Conservation (phyloP, 2,888 invertebrate genomes). For the Dolichopus griseipennis region DNA sequence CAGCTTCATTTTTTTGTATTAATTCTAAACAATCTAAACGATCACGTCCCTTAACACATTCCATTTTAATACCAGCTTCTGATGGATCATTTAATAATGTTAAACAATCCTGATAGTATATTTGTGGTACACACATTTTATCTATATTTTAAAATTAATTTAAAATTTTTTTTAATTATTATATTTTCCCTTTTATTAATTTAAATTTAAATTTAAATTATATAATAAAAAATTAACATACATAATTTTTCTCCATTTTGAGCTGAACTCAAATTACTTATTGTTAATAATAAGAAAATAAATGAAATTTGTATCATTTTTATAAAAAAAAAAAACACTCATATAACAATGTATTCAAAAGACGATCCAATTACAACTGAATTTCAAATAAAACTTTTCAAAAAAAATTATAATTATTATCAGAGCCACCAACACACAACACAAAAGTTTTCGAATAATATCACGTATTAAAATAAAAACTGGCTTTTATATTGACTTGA, state of each 20-base stretch:
- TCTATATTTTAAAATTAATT: constrained; percentile 42
- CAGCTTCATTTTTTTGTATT: constrained; percentile 68
- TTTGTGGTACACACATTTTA: constrained; percentile 66
- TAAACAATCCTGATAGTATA: constrained; percentile 53
- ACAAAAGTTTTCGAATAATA: constrained; percentile 16
- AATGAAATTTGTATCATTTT: constrained; percentile 17
- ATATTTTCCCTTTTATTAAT: no score
- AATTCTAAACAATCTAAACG: constrained; percentile 59
- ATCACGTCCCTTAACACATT: constrained; percentile 64
- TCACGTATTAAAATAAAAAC: no score
- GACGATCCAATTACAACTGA: no score
- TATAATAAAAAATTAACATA: constrained; percentile 17
- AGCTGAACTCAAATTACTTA: constrained; percentile 15
- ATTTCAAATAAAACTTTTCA: no score
- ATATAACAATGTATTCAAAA: no score
- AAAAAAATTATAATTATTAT: no score
- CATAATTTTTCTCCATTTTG: constrained; percentile 20
- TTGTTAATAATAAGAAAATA: constrained; percentile 18
- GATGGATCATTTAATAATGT: constrained; percentile 44
- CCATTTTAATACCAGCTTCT: constrained; percentile 48
- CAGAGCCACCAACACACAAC: constrained; percentile 15
- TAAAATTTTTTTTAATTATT: no score
- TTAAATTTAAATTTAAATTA: no score
- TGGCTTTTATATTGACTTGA: no score
- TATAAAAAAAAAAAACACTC: no score